phyloP scores from a whole-genome alignment of 2,113 vertebrate genomes.

The Artemisiospiza belli region DNA sequence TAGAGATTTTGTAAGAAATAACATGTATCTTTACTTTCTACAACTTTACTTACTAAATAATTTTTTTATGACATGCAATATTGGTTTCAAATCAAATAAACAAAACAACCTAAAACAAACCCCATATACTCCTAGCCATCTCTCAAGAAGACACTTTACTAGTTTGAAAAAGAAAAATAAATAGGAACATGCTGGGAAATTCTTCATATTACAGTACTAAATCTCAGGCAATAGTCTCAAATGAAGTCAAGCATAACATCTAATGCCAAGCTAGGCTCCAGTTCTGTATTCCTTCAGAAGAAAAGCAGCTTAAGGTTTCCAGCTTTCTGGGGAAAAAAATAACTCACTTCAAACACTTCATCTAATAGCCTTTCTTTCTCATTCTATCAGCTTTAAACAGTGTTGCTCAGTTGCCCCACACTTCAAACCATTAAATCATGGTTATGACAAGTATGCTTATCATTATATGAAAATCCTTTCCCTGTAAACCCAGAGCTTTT shows the following conservation, averaged over 20 bases:
- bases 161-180: neutral
- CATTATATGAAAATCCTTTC: neutral
- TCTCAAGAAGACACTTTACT: neutral
- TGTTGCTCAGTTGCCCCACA: neutral
- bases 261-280: neutral
- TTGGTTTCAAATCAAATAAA: neutral
- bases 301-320: neutral
- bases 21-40: neutral
- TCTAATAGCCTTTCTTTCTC: neutral
- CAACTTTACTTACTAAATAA: neutral
- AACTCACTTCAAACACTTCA: neutral
- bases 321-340: neutral
- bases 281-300: neutral
- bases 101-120: neutral
- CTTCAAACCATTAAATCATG: neutral
- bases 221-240: neutral
- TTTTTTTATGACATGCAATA: neutral
- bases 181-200: neutral
- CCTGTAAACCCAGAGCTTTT: neutral
- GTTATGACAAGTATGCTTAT: neutral
- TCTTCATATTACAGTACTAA: neutral
- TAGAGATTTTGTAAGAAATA: neutral
- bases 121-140: neutral
- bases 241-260: neutral
- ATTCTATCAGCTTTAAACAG: neutral